Evolutionary conservation across 2,888 invertebrate species (phyloP).

Genomic region (Zele albiditarsus): DNA sequence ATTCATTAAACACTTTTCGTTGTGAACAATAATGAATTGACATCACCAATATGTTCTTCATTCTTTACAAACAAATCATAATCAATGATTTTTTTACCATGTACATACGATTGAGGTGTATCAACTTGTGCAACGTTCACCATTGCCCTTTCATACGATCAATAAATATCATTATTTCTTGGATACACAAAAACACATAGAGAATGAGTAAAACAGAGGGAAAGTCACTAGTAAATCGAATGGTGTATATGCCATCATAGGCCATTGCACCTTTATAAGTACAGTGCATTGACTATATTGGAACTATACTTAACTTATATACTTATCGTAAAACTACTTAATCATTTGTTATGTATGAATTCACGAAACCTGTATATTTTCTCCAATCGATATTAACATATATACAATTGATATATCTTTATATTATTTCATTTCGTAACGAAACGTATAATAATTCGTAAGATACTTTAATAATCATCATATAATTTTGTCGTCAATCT

Average conservation of each 20-base stretch:
- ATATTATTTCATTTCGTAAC: background rate
- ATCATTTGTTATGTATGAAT: background rate
- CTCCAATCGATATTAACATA: background rate
- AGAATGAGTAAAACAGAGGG: background rate
- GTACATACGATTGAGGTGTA: background rate
- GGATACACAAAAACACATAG: background rate
- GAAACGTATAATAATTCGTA: background rate
- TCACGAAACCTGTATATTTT: background rate
- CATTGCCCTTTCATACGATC: background rate
- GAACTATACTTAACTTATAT: background rate
- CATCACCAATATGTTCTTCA: no score
- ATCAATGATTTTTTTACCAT: background rate
- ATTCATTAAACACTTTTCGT: no score
- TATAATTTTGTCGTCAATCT: background rate
- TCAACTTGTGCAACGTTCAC: background rate
- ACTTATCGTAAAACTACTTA: background rate
- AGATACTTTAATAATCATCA: background rate
- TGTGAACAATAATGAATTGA: no score
- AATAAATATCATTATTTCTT: background rate
- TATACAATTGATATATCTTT: background rate
- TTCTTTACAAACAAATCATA: no score
- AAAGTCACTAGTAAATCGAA: no score
- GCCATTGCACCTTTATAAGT: slow-evolving; percentile 3
- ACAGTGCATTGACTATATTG: background rate
- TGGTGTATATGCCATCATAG: background rate